phyloP scores from a whole-genome alignment of 2,113 vertebrate species.

The Acrocephalus arundinaceus region DNA sequence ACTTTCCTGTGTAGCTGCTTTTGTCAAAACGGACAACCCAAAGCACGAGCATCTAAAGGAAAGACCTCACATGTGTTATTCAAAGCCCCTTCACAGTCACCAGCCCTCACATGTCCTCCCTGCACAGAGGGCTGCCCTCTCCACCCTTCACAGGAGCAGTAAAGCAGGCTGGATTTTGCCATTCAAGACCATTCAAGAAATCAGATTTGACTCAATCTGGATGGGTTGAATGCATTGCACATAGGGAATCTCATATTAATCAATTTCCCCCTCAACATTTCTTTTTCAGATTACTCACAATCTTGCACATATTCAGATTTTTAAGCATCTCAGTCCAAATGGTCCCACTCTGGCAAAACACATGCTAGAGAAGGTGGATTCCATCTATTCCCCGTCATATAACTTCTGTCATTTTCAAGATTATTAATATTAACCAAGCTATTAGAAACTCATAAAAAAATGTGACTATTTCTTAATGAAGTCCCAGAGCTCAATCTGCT shows the following conservation, averaged over 20 bases:
- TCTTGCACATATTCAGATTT: not conserved
- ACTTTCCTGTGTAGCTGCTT: not conserved
- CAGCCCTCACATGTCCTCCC: not conserved
- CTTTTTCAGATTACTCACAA: not conserved
- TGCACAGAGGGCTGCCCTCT: not conserved
- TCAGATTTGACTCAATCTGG: not conserved
- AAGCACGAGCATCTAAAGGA: not conserved
- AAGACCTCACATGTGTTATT: rapidly evolving
- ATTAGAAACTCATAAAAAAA: not conserved
- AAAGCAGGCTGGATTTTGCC: not conserved
- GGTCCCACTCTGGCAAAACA: not conserved
- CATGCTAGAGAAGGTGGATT: not conserved
- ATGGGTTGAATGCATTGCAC: not conserved
- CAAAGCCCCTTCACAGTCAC: not conserved
- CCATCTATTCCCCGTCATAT: not conserved
- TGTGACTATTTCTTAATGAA: not conserved
- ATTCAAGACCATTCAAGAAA: not conserved
- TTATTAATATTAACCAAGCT: not conserved
- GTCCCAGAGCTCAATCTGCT: not conserved
- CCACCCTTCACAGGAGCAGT: not conserved
- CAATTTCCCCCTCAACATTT: not conserved
- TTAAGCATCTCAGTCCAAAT: not conserved
- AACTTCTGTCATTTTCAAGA: not conserved
- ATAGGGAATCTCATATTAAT: not conserved
- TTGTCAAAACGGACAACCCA: rapidly evolving